Evolutionary conservation across 2,797 vertebrate genomes (phyloP), one percentile per base, ranked within the genome.

Genomic region (Pampus argenteus): DNA sequence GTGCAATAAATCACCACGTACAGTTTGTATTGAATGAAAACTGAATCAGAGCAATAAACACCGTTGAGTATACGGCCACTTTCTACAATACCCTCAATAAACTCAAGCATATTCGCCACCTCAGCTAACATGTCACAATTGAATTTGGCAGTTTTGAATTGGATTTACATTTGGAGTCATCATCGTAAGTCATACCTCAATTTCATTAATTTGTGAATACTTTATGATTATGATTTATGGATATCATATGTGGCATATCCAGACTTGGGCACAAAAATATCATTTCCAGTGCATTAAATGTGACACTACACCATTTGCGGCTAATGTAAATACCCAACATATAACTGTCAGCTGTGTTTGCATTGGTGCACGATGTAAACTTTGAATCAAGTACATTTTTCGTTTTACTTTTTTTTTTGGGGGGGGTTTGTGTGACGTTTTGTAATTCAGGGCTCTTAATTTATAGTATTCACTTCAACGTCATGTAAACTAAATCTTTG

Each of bases 71-170:
- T 74, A 64, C 40, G 57, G 65, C 69, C 55, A 68, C 64, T 78
- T 81, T 82, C 71, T 51, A 75, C 47, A 48, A 69, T 52, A 65
- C 38, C 49, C 55, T 71, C 55, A 45, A 82, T 87, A 81, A 75
- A 86, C 71, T 79, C 49, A 17, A 66, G 56, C 56, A 61, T 77
- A 87, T 89, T 82, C 86, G 79, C 81, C 61, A 70, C 25, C 70
- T 82, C 81, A 76, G 86, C 81, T 66, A 72, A 74, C 64, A 66
- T 57, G 73, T 83, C 83, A n/a, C 56, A 65, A 76, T 82, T 82
- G 71, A 75, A 86, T 92, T 86, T 88, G 78, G 72, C 76, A 50
- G 75, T 76, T 86, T 74, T 64, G 51, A 88, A 86, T 83, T 78
- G 62, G 67, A 85, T 86, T 86, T 82, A 57, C 75, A 74, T 48